A percentile compares a stretch with the other conserved stretches of the same genome.
phyloP scores from a whole-genome alignment of 1,140 invertebrate genomes.

The Nomia melanderi region DNA sequence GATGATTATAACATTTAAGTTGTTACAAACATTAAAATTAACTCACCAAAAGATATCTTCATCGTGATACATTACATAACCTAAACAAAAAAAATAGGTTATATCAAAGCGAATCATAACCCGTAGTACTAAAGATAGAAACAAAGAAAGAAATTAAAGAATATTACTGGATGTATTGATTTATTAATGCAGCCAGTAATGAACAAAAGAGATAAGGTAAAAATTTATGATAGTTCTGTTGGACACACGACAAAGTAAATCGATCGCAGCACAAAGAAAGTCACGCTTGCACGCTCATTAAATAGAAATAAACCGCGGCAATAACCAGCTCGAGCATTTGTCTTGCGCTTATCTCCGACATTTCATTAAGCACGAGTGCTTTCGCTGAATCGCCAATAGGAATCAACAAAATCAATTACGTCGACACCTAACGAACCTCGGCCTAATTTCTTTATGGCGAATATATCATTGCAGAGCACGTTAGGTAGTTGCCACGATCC shows the following conservation, averaged over 20 bases:
- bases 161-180: neutral
- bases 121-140: neutral
- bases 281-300: conserved; percentile 26
- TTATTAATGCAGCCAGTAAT: neutral
- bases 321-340: conserved; percentile 26
- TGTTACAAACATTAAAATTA: too few species aligned
- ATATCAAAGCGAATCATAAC: neutral
- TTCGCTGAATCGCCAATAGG: conserved; percentile 64
- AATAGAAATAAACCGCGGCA: conserved; percentile 52
- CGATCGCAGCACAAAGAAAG: conserved; percentile 34
- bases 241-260: conserved; percentile 5
- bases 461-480: conserved; percentile 29
- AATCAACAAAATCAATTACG: conserved; percentile 71
- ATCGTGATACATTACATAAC: too few species aligned
- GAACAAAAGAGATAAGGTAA: neutral
- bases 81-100: too few species aligned
- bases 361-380: conserved; percentile 74
- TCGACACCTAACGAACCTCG: conserved; percentile 48
- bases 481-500: neutral
- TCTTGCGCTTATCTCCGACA: conserved; percentile 52
- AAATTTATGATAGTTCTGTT: conserved; percentile 8
- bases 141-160: neutral
- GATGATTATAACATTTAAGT: too few species aligned
- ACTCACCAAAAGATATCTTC: too few species aligned
- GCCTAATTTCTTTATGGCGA: conserved; percentile 54